Evolutionary conservation across 2,113 vertebrate genomes (phyloP).

Genomic region (Platycercus adscitus): DNA sequence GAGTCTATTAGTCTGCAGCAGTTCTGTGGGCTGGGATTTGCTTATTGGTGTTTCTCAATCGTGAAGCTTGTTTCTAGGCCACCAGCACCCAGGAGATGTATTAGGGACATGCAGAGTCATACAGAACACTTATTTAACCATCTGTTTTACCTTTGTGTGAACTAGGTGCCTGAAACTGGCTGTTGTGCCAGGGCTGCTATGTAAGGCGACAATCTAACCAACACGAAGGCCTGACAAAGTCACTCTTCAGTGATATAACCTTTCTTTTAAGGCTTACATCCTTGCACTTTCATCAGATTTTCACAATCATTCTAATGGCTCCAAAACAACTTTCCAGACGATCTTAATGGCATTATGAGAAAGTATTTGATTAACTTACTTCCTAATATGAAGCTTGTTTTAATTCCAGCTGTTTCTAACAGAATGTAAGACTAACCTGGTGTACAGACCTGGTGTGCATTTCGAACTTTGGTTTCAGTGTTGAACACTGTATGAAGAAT

Average conservation of each 20-base stretch:
- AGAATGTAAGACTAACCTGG: background rate
- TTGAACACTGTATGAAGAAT: background rate
- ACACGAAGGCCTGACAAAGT: rapidly evolving
- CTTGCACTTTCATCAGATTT: background rate
- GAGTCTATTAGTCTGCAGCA: background rate
- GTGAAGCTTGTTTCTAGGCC: background rate
- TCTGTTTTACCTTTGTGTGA: background rate
- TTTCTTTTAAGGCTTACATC: background rate
- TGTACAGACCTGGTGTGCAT: rapidly evolving
- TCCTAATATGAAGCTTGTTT: background rate
- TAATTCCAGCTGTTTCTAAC: background rate
- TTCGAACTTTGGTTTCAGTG: background rate
- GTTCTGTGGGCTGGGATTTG: background rate
- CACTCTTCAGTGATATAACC: background rate
- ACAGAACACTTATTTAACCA: background rate
- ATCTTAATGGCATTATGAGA: background rate
- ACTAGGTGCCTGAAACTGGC: background rate
- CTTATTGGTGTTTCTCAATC: background rate
- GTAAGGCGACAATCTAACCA: background rate
- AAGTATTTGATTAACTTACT: background rate
- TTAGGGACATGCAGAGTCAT: background rate
- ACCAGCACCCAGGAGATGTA: background rate
- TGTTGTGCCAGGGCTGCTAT: background rate
- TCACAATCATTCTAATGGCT: background rate
- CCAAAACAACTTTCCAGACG: background rate